These are phyloP conservation scores for Xenopus petersii DNA, from an alignment of 2,797 vertebrate genomes.

Conservation along the genomic window DNA sequence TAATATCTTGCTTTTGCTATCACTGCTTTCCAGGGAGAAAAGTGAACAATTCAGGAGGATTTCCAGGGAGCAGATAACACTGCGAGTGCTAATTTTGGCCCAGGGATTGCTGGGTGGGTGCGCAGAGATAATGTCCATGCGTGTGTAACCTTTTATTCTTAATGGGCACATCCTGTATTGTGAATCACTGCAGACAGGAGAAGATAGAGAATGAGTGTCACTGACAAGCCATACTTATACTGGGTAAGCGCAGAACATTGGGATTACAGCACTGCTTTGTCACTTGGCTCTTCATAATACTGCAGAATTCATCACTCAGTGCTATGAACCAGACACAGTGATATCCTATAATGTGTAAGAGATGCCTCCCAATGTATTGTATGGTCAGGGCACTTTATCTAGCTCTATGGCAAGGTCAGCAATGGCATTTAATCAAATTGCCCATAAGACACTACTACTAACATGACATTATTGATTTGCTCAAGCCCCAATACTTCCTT, in stretches of 20 bases:
- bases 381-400: too few relatives aligned
- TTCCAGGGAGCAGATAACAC: slow-evolving; percentile 32
- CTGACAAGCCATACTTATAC: slow-evolving; percentile 18
- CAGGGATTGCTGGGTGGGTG: slow-evolving; percentile 18
- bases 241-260: not conserved
- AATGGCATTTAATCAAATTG: too few relatives aligned
- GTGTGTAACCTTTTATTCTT: slow-evolving; percentile 26
- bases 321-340: too few relatives aligned
- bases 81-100: slow-evolving; percentile 37
- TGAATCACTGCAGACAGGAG: slow-evolving; percentile 27
- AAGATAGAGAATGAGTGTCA: slow-evolving; percentile 35
- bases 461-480: too few relatives aligned
- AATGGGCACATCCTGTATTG: slow-evolving; percentile 36
- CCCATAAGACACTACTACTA: too few relatives aligned
- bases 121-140: slow-evolving; percentile 23
- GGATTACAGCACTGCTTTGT: slow-evolving; percentile 13
- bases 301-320: not conserved
- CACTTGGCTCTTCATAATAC: not conserved
- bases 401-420: too few relatives aligned
- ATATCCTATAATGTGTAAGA: too few relatives aligned
- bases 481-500: too few relatives aligned
- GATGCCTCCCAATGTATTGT: too few relatives aligned
- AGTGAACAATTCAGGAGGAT: slow-evolving; percentile 26
- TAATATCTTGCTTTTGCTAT: slow-evolving; percentile 32
- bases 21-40: slow-evolving; percentile 30